phyloP scores from a whole-genome alignment of 1,140 invertebrate species.

The Cyphomyrmex costatus region DNA sequence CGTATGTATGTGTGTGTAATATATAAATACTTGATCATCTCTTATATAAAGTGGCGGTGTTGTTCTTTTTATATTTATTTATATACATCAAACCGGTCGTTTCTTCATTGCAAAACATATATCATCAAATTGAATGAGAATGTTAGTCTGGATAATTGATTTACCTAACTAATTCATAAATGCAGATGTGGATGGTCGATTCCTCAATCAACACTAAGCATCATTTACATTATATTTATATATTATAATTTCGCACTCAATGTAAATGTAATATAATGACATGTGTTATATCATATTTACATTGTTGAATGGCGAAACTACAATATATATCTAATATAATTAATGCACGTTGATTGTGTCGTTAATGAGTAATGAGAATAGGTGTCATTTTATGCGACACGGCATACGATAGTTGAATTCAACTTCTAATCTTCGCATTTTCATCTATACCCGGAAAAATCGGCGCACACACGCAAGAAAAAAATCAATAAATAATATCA shows the following conservation, averaged over 20 bases:
- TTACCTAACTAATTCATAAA: constrained; percentile 41
- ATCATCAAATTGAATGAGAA: constrained; percentile 42
- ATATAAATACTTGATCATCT: constrained; percentile 83
- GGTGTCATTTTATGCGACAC: constrained; percentile 26
- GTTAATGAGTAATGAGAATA: constrained; percentile 50
- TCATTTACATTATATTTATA: too few relatives aligned
- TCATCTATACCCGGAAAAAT: constrained; percentile 67
- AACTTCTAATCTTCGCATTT: constrained; percentile 63
- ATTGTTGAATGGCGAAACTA: too few relatives aligned
- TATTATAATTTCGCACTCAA: too few relatives aligned
- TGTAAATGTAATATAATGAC: too few relatives aligned
- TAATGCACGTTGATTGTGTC: background rate
- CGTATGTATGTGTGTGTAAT: constrained; percentile 9
- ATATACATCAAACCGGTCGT: constrained; percentile 77
- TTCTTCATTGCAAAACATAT: background rate
- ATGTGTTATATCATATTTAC: too few relatives aligned
- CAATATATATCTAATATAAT: too few relatives aligned
- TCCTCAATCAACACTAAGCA: too few relatives aligned
- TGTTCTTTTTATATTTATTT: constrained; percentile 70
- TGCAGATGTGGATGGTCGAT: constrained; percentile 32
- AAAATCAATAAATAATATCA: constrained; percentile 82
- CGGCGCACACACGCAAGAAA: constrained; percentile 35
- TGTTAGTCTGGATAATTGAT: constrained; percentile 66
- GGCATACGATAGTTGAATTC: constrained; percentile 62
- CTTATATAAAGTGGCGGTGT: constrained; percentile 77